Evolutionary conservation across 2,113 vertebrate genomes (phyloP), one percentile per base, ranked within the genome.

Genomic region (Indri indri): DNA sequence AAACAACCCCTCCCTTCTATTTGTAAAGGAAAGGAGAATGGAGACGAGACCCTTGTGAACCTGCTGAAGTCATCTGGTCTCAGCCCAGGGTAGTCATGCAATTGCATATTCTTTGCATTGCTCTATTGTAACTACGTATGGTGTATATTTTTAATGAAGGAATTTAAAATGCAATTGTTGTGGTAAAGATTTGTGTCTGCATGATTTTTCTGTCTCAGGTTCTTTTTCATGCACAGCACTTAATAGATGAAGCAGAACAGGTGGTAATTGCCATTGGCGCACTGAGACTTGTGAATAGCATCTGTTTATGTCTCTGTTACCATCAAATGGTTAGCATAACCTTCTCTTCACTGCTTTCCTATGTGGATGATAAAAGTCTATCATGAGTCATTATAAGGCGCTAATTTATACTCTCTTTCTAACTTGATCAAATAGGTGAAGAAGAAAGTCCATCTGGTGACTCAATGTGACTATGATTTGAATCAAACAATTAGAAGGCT

Each of bases 241-340:
- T 91, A 95, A 94, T 63, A 95, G 76, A 83, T 95, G 91, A 87
- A 95, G 88, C 80, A 86, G 96, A 97, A 97, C 97, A 96, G 91
- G 95, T 93, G 90, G 76, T 97, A 93, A 96, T 97, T 98, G 97
- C 95, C 92, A 66, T 73, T 65, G 81, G 90, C 6, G 14, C 82
- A 88, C 45, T 91, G 96, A 97, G 93, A 96, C 83, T 95, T 90
- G 84, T 87, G 91, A 96, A 94, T 84, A 97, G 91, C 96, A 96
- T 98, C 97, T 98, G 95, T 97, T 97, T 97, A 93, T 97, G 82
- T 96, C 95, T 92, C 83, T 98, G 80, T 97, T 96, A 95, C 84
- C 77, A 83, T 92, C 71, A 92, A 91, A 92, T 94, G 88, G 95
- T 98, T 96, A 97, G 91, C 92, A 92, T 95, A 97, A 97, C 88